Conservation (phyloP, 2,797 vertebrate genomes). For the Neoniphon sammara region DNA sequence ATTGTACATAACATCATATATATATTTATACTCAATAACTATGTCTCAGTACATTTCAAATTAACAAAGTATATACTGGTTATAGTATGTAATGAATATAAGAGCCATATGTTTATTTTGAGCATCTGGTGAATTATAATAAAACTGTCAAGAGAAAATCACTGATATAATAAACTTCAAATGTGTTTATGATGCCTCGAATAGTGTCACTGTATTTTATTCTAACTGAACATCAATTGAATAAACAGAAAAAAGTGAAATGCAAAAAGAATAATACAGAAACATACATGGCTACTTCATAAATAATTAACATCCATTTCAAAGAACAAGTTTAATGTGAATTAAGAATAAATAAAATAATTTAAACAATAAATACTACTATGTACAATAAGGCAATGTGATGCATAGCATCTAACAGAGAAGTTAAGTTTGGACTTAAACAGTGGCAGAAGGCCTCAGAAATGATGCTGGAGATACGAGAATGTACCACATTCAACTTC, state of each 20-base stretch:
- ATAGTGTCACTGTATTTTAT: neutral
- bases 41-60: no score
- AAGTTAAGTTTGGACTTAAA: constrained; percentile 41
- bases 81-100: no score
- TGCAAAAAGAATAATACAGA: constrained; percentile 5
- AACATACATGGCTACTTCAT: constrained; percentile 48
- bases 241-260: constrained; percentile 37
- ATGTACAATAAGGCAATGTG: constrained; percentile 73
- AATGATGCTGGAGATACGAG: neutral
- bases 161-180: neutral
- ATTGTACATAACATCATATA: no score
- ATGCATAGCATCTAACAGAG: constrained; percentile 78
- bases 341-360: constrained; percentile 83
- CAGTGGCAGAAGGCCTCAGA: constrained; percentile 32
- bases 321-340: constrained; percentile 72
- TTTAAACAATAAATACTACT: constrained; percentile 77
- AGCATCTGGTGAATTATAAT: no score
- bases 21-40: no score
- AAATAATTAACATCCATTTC: constrained; percentile 72
- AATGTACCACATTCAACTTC: neutral
- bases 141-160: no score
- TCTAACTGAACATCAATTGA: constrained; percentile 1
- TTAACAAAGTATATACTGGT: no score
- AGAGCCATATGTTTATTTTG: no score
- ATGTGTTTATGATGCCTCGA: neutral